Conservation (phyloP, 2,113 vertebrate genomes). For the Vidua chalybeata region DNA sequence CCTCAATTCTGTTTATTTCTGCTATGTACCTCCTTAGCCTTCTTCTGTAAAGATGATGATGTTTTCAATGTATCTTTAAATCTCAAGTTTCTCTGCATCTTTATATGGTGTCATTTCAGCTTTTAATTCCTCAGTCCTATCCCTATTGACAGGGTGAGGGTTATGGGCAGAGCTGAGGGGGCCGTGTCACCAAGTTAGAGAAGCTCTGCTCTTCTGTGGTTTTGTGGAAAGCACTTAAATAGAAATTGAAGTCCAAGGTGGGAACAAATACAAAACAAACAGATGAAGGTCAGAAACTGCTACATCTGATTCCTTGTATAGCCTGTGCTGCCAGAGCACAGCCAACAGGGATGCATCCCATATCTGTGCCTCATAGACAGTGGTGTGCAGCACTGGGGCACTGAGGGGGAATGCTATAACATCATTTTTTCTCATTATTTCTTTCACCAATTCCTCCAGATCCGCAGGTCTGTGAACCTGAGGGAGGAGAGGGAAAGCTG, state of each 20-base stretch:
- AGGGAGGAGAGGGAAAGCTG: not conserved
- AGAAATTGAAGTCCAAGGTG: not conserved
- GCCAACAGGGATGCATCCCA: not conserved
- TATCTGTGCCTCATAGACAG: not conserved
- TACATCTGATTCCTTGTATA: not conserved
- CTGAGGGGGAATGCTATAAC: not conserved
- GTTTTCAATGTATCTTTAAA: not conserved
- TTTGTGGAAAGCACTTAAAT: not conserved
- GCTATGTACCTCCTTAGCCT: not conserved
- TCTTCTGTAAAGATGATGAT: not conserved
- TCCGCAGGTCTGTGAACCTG: not conserved
- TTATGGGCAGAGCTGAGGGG: not conserved
- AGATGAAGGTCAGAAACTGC: not conserved
- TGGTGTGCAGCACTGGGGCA: not conserved
- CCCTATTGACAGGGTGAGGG: not conserved
- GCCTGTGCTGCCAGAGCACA: not conserved
- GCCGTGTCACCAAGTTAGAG: fast-evolving
- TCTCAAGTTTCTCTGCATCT: not conserved
- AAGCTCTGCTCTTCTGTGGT: not conserved
- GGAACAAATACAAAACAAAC: not conserved
- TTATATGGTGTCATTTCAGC: not conserved
- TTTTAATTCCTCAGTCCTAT: not conserved
- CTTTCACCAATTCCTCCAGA: not conserved
- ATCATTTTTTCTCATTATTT: not conserved
- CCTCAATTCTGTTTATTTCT: not conserved